Base-by-base conservation (phyloP, 2,888 invertebrate genomes). In the Volucella inflata region DNA sequence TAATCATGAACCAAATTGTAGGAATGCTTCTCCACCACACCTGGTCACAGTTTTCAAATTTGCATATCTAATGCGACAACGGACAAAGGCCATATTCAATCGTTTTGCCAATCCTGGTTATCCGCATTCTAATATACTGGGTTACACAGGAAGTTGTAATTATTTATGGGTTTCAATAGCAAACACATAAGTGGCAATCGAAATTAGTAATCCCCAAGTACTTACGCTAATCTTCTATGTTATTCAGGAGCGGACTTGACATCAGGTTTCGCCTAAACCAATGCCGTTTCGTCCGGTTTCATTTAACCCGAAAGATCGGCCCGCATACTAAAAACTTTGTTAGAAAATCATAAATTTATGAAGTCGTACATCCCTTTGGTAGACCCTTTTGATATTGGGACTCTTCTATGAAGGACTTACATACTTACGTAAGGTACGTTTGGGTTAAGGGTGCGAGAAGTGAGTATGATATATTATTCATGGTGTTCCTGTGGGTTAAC, bases 291-390 rank as follows among this genome's bases (percentile, higher is more conserved):
- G 8, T 21, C 16, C 11, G 21, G 12, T 11, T 9, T 30, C 12
- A 8, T 40, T 30, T 10, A 9, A 44, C 4, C 16, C 60, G 50
- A 38, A 17, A 30, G 30, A 30, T 30, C 30, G 30, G 11, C 36
- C 14, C 40, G 36, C 12, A 21, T 51, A 46, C 21, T 51, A n/a
- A 46, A 55, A 62, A n/a, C 11, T 17, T 53, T 17, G 10, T 11
- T 77, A 36, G 50, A 57, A 77, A 82, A 82, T 82, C 82, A 82
- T 67, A 67, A 77, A 77, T 82, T 77, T 77, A 82, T 82, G 51
- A 60, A 71, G 51, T 30, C 30, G 0, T 30, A 30, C 53, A 70
- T 44, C 51, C 21, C 10, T 14, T 17, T 12, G 42, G 65, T 82
- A 60, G 72, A 30, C 30, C 77, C 82, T 62, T 60, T 72, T 48